Base-by-base conservation (phyloP, 2,797 vertebrate species). In the Channallabes apus region DNA sequence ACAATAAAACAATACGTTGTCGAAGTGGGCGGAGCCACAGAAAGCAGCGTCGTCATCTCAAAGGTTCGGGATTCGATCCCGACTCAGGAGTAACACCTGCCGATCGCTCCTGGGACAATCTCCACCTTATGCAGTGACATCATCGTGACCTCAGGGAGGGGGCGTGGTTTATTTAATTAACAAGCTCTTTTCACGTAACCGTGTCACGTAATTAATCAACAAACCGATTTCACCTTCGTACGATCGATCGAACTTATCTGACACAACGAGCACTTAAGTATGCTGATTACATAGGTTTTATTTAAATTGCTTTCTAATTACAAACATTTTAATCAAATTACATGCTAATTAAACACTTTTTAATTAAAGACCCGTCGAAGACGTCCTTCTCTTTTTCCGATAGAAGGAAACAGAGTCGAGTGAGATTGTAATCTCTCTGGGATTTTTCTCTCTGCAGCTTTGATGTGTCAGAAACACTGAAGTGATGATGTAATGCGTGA, bases 401-500 rank as follows among this genome's bases (percentile, higher is more conserved):
- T 27, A 17, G 3, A 72, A 72, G 11, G 5, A 41, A 75, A 76
- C 72, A 14, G 58, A 78, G 75, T 59, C 54, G 14, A 51, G 84
- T 4, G 78, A 20, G 67, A 81, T 64, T 38, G 71, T 17, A 24
- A 85, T 72, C 68, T 46, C 76, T 22, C 64, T 4, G 29, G 68
- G 35, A 9, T 20, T 59, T 62, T 32, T 76, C 1, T 6, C 58
- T 11, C 69, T 32, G 59, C 0, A 46, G 62, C 59, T 64, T 80
- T 80, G 29, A 78, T 61, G 58, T 15, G 76, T 38, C 32, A 61
- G 3, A 61, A 61, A 41, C 76, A 14, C 58, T 51, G 61, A 65
- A 65, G 62, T 12, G 78, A 80, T 80, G 78, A 80, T 29, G 78
- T 80, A 65, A 80, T 80, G 61, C 41, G 27, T 29, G 41, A 20